phyloP scores from a whole-genome alignment of 2,888 invertebrate species.

The Latrodectus elegans region DNA sequence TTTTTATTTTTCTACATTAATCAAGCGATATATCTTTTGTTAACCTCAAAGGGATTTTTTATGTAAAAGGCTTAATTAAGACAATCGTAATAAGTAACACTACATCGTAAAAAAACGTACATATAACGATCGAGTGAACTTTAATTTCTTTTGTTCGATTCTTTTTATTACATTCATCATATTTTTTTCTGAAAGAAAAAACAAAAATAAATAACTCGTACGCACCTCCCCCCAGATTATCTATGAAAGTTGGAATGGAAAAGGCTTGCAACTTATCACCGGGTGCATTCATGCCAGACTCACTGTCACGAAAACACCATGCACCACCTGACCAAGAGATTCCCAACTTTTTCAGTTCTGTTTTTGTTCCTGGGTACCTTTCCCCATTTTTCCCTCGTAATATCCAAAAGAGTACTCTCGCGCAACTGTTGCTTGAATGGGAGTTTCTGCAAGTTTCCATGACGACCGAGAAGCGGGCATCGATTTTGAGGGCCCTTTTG shows the following conservation, averaged over 20 bases:
- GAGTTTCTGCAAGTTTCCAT: conserved; percentile 37
- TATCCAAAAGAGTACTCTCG: conserved; percentile 25
- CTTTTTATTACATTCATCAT: too few relatives aligned
- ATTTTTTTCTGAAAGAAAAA: too few relatives aligned
- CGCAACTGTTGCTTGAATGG: conserved; percentile 57
- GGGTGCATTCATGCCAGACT: conserved; percentile 3
- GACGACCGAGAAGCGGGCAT: conserved; percentile 53
- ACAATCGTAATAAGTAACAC: too few relatives aligned
- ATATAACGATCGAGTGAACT: too few relatives aligned
- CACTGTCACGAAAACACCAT: background rate
- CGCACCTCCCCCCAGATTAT: too few relatives aligned
- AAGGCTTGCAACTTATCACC: background rate
- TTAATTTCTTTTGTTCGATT: too few relatives aligned
- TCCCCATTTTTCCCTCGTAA: conserved; percentile 18
- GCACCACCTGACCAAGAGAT: conserved; percentile 25
- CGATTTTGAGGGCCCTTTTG: conserved; percentile 61
- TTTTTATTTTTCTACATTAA: too few relatives aligned
- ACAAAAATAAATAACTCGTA: too few relatives aligned
- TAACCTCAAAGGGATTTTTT: too few relatives aligned
- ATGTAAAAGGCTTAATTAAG: too few relatives aligned
- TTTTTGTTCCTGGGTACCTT: conserved; percentile 9
- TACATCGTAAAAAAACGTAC: too few relatives aligned
- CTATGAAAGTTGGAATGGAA: background rate
- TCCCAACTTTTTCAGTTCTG: conserved; percentile 16
- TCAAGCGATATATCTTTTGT: too few relatives aligned